Percentiles rank a stretch among this genome's conserved stretches.
phyloP scores from a whole-genome alignment of 2,888 invertebrate genomes.

The Sturmia bella region DNA sequence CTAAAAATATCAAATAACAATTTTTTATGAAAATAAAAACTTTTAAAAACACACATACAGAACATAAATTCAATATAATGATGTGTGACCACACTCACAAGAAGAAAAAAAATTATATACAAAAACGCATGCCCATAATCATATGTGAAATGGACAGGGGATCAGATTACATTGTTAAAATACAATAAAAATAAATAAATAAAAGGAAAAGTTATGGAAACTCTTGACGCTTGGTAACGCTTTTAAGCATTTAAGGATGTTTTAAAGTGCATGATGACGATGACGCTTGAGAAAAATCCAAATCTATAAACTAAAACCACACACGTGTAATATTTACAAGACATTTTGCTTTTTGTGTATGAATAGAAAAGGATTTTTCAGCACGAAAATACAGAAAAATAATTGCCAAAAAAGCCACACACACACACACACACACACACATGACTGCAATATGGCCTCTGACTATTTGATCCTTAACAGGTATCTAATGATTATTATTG shows the following conservation, averaged over 20 bases:
- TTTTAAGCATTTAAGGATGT: constrained; percentile 43
- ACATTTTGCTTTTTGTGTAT: constrained; percentile 11
- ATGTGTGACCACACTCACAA: constrained; percentile 63
- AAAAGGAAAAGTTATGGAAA: constrained; percentile 46
- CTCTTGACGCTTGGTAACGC: constrained; percentile 55
- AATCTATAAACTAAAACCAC: constrained; percentile 62
- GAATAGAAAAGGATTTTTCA: constrained; percentile 43
- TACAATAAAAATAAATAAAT: constrained; percentile 30
- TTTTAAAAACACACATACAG: constrained; percentile 53
- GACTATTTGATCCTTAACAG: constrained; percentile 26
- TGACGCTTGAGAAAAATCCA: constrained; percentile 34
- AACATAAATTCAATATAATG: constrained; percentile 67
- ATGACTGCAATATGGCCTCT: constrained; percentile 28
- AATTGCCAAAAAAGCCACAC: constrained; percentile 55
- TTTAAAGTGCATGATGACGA: constrained; percentile 56
- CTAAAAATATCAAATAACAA: constrained; percentile 79
- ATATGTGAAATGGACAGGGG: constrained; percentile 75
- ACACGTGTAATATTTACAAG: constrained; percentile 64
- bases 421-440: constrained; percentile 49
- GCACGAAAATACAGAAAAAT: constrained; percentile 37
- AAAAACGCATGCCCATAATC: constrained; percentile 33
- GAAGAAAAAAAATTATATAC: constrained; percentile 18
- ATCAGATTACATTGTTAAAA: constrained; percentile 79
- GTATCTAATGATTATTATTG: constrained; percentile 46
- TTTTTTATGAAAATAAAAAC: constrained; percentile 52